Percentiles rank a stretch among this genome's conserved stretches.
Evolutionary conservation across 23 tunicate species (phyloP).

Genomic region (Botrylloides violaceus): DNA sequence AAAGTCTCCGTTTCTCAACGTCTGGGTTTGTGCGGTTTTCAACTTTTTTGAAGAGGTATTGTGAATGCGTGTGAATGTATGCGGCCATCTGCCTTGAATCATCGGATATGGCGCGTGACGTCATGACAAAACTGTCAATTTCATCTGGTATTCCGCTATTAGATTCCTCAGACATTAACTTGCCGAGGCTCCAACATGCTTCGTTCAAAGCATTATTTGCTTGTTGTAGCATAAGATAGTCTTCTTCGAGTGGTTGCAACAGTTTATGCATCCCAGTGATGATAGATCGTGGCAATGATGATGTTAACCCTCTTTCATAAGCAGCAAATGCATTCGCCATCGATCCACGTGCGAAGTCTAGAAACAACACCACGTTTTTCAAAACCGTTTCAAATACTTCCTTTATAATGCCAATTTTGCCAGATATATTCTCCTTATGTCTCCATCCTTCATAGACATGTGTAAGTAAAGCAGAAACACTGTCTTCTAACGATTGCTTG

Average conservation of each 20-base stretch:
- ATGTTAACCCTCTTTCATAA: constrained; percentile 4
- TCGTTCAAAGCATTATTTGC: constrained; percentile 41
- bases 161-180: constrained; percentile 34
- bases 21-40: constrained; percentile 1
- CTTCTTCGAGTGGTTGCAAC: constrained; percentile 78
- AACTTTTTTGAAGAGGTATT: constrained; percentile 43
- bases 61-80: constrained; percentile 67
- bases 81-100: constrained; percentile 85
- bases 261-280: constrained; percentile 41
- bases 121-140: constrained; percentile 89
- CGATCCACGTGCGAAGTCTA: constrained; percentile 55
- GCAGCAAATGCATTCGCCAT: constrained; percentile 56
- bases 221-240: constrained; percentile 58
- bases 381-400: constrained; percentile 26
- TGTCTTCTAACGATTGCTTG: constrained; percentile 67
- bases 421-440: constrained; percentile 42
- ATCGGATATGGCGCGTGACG: constrained; percentile 87
- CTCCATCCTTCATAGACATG: constrained; percentile 83
- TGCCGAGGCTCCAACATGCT: constrained; percentile 41
- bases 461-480: constrained; percentile 63
- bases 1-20: not conserved
- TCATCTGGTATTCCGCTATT: constrained; percentile 50
- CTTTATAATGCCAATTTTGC: constrained; percentile 32
- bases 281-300: constrained; percentile 23
- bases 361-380: constrained; percentile 41